These are phyloP conservation scores for Irena cyanogastra DNA, from an alignment of 2,113 vertebrate species.

Conservation along the genomic window DNA sequence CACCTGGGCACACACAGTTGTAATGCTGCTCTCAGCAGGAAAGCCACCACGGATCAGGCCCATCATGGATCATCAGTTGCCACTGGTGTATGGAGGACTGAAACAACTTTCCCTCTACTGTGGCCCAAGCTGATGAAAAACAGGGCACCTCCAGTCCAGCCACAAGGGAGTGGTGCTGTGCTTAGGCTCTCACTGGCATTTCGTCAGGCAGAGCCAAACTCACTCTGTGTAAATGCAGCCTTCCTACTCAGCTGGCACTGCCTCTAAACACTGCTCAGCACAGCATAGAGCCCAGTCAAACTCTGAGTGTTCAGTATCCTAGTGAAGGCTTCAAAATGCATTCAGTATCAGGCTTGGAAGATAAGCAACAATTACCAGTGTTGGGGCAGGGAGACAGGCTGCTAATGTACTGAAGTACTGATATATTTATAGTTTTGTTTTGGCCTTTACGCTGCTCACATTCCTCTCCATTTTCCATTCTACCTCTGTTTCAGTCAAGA, in stretches of 20 bases:
- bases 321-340: neutral
- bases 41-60: rapidly evolving
- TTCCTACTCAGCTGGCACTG: rapidly evolving
- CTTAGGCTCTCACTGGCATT: neutral
- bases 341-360: neutral
- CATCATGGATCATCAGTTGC: rapidly evolving
- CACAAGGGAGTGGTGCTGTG: rapidly evolving
- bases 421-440: neutral
- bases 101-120: rapidly evolving
- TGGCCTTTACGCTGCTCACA: neutral
- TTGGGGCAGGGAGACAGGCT: rapidly evolving
- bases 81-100: neutral
- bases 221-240: neutral
- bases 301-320: neutral
- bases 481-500: neutral
- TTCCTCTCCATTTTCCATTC: neutral
- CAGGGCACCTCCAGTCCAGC: rapidly evolving
- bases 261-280: neutral
- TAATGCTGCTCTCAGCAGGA: rapidly evolving
- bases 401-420: neutral
- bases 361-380: neutral
- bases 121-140: neutral
- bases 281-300: rapidly evolving
- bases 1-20: rapidly evolving
- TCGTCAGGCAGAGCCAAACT: neutral